Evolutionary conservation across 2,797 vertebrate genomes (phyloP), one percentile per base, ranked within the genome.

Genomic region (Meda fulgida): DNA sequence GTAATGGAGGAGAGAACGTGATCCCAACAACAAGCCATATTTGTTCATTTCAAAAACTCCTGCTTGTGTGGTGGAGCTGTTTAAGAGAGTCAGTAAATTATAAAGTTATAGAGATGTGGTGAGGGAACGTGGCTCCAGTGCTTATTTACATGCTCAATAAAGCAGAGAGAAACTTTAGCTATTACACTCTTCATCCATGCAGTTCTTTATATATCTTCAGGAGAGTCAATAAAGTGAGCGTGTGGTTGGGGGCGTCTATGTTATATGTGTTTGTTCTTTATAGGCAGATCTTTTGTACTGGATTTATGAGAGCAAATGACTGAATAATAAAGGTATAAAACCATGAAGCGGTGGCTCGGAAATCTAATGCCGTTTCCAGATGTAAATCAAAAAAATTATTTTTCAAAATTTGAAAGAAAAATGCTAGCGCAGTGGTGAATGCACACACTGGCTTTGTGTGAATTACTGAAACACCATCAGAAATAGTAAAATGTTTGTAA

Each of bases 91-190:
- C 91, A 90, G 91, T 92, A 89, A 87, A 86, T 81, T 78, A 43
- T 46, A 90, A 88, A 70, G 90, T 90, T 90, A 85, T 87, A 90
- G 86, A 90, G 89, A 77, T 89, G 91, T 86, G 91, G 85, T 92
- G 75, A 88, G 91, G 88, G 88, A 91, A 87, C 3, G 71, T 83
- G 91, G 90, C 91, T 90, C 89, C 87, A 88, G 85, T 77, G 85
- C 86, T 93, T 92, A 93, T 94, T 95, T 93, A 95, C 93, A 91
- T 6, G 83, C 91, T 92, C 92, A 94, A 94, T 95, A 94, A 94
- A 93, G 86, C 51, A 69, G 80, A 92, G 89, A 77, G 82, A 66
- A 84, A 67, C 48, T 71, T 71, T 26, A 46, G 72, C 48, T 46
- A 67, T 31, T 70, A 48, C 21, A 51, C 71, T 66, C 31, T 85